Percentiles rank a stretch among this genome's conserved stretches.
These are phyloP conservation scores for Pseudocheirus occidentalis DNA, from an alignment of 2,797 vertebrate genomes.

Conservation along the genomic window DNA sequence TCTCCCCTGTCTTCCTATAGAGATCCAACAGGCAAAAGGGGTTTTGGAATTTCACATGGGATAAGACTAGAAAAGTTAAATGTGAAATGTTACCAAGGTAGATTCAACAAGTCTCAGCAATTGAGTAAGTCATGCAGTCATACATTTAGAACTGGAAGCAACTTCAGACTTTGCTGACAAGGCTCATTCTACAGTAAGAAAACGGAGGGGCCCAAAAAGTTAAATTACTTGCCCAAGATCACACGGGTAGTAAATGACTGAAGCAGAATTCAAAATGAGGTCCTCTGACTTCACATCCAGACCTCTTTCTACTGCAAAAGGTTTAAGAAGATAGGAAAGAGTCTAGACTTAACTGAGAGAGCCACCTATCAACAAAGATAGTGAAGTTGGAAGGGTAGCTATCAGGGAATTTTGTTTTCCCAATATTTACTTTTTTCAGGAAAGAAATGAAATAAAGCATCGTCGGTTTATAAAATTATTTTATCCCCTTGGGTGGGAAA, in stretches of 20 bases:
- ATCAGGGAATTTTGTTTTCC: background rate
- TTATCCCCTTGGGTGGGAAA: background rate
- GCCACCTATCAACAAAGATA: background rate
- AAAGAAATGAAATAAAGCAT: background rate
- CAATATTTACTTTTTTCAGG: constrained; percentile 18
- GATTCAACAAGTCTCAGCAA: background rate
- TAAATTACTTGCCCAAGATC: background rate
- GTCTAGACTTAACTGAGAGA: background rate
- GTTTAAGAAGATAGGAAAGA: background rate
- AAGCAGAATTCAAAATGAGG: background rate
- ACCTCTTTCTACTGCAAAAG: background rate
- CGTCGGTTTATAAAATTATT: constrained; percentile 3
- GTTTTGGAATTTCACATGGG: too few species aligned
- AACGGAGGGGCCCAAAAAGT: background rate
- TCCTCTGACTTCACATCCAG: background rate
- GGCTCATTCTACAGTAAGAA: background rate
- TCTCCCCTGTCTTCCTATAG: too few species aligned
- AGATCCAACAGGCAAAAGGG: too few species aligned
- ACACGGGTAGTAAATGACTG: background rate
- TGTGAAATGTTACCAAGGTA: background rate
- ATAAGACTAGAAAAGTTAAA: background rate
- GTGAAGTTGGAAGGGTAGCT: background rate
- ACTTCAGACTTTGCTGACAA: background rate
- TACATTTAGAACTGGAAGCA: background rate
- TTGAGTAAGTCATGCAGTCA: background rate